Conservation (phyloP, 2,888 invertebrate species). For the Kuschelorhynchus macadamiae region DNA sequence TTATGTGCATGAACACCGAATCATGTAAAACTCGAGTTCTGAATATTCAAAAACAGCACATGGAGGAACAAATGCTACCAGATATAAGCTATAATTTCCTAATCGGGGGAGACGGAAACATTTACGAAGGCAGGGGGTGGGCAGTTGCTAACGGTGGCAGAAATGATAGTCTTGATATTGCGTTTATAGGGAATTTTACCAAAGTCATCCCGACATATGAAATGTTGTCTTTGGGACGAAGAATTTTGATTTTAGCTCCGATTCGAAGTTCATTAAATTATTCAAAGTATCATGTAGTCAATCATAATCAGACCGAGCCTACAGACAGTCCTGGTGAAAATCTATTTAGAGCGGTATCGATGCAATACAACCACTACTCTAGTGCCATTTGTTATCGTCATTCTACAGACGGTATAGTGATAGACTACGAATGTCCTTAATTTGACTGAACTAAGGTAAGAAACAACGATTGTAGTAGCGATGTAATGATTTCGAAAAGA, state of each 20-base stretch:
- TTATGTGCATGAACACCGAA: constrained; percentile 65
- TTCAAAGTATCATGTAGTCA: constrained; percentile 67
- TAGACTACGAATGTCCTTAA: too few species aligned
- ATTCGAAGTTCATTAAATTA: constrained; percentile 65
- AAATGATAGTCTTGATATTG: constrained; percentile 43
- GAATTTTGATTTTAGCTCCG: constrained; percentile 67
- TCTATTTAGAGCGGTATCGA: constrained; percentile 68
- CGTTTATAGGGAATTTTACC: constrained; percentile 52
- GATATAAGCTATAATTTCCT: constrained; percentile 70
- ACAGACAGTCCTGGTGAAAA: constrained; percentile 71
- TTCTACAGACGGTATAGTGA: background rate
- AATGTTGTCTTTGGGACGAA: constrained; percentile 57
- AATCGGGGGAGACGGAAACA: constrained; percentile 72
- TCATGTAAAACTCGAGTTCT: constrained; percentile 66
- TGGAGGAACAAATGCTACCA: constrained; percentile 65
- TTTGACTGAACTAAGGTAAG: too few species aligned
- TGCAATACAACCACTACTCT: background rate
- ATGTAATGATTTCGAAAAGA: too few species aligned
- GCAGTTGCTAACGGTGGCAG: constrained; percentile 67
- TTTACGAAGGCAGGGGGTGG: constrained; percentile 73
- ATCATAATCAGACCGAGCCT: constrained; percentile 70
- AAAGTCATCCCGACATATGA: too few species aligned
- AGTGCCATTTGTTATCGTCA: background rate
- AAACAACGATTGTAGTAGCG: too few species aligned
- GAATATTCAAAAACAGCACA: constrained; percentile 68